These are phyloP conservation scores for Pelobates cultripes DNA, from an alignment of 2,797 vertebrate species.

Conservation along the genomic window DNA sequence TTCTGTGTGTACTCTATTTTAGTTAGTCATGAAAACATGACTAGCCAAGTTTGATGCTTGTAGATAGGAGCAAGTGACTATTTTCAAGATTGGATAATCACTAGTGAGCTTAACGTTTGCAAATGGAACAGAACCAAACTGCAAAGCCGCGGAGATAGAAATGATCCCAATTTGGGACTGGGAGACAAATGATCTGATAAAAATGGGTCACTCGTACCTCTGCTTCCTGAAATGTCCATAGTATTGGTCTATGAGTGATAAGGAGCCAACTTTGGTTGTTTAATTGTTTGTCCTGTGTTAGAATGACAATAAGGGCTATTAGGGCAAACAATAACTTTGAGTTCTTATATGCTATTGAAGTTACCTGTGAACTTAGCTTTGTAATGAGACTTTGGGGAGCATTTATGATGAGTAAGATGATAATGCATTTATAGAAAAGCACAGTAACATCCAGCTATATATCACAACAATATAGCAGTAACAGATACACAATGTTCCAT, in stretches of 20 bases:
- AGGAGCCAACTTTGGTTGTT: neutral
- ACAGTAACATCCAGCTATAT: neutral
- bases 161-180: neutral
- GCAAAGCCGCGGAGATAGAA: neutral
- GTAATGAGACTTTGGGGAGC: slow-evolving; percentile 33
- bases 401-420: slow-evolving; percentile 1
- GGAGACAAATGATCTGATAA: neutral
- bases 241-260: neutral
- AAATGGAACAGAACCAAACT: neutral
- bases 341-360: neutral
- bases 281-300: neutral
- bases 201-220: neutral
- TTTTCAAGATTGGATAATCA: neutral
- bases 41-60: neutral
- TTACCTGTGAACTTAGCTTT: neutral
- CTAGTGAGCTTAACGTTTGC: neutral
- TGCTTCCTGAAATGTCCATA: neutral
- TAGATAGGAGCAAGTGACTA: neutral
- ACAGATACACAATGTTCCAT: neutral
- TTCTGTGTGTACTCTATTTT: neutral
- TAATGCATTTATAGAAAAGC: neutral
- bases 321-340: neutral
- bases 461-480: neutral
- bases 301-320: neutral
- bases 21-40: neutral